A percentile compares a stretch with the other conserved stretches of the same genome.
These are phyloP conservation scores for Lasioglossum leucozonium DNA, from an alignment of 2,888 invertebrate species.

Conservation along the genomic window DNA sequence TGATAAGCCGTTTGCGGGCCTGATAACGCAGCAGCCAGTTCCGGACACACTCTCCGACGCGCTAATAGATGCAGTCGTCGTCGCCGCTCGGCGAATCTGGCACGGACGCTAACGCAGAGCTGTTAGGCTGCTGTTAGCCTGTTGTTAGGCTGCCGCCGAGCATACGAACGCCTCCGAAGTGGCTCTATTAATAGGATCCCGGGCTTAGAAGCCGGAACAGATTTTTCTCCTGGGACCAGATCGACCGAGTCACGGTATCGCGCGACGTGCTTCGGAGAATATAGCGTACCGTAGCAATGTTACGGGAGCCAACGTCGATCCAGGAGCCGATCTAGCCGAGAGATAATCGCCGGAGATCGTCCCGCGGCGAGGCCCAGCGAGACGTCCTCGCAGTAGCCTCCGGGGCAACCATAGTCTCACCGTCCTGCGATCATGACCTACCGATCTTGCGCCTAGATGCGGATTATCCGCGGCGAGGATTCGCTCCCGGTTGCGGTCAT, in stretches of 20 bases:
- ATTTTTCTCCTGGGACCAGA: slow-evolving; percentile 70
- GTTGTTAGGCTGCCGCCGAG: slow-evolving; percentile 46
- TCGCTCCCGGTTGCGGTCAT: slow-evolving; percentile 12
- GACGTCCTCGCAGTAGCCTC: slow-evolving; percentile 42
- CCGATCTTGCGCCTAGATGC: slow-evolving; percentile 54
- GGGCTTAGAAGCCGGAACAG: slow-evolving; percentile 72
- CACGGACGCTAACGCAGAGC: slow-evolving; percentile 29
- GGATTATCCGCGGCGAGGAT: slow-evolving; percentile 26
- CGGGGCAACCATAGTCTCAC: slow-evolving; percentile 59
- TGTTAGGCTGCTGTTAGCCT: slow-evolving; percentile 1
- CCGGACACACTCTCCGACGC: slow-evolving; percentile 38
- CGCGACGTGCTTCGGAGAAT: slow-evolving; percentile 11
- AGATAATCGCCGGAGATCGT: slow-evolving; percentile 68
- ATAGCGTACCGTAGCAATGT: slow-evolving; percentile 17
- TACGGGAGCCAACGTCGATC: slow-evolving; percentile 58
- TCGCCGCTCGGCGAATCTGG: slow-evolving; percentile 30
- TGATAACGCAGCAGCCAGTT: slow-evolving; percentile 53
- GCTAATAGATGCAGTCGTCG: slow-evolving; percentile 68
- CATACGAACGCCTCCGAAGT: slow-evolving; percentile 73
- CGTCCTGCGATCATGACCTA: slow-evolving; percentile 64
- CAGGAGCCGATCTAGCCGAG: slow-evolving; percentile 70
- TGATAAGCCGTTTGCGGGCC: slow-evolving; percentile 62
- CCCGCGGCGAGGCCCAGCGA: slow-evolving; percentile 59
- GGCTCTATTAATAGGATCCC: slow-evolving; percentile 76
- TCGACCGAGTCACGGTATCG: slow-evolving; percentile 59